phyloP scores from a whole-genome alignment of 2,797 vertebrate species.

The Anguilla megastoma region DNA sequence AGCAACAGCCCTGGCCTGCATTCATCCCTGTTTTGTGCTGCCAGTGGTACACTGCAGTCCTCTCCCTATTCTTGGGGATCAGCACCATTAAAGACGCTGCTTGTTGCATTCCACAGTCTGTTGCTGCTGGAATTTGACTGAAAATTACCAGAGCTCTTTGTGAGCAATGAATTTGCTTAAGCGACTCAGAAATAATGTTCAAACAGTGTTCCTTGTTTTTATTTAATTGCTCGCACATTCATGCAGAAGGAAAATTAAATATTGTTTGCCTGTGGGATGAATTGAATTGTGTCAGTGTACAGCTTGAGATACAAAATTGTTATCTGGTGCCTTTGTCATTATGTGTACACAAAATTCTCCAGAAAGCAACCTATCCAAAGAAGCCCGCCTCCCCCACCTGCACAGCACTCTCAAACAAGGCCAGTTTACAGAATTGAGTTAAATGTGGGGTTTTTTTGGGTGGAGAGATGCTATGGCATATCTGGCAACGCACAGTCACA shows the following conservation, averaged over 20 bases:
- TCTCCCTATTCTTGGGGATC: background rate
- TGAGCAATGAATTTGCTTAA: background rate
- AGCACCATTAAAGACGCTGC: background rate
- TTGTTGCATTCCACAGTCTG: background rate
- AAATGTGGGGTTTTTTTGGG: background rate
- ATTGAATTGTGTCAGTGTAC: background rate
- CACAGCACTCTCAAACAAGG: background rate
- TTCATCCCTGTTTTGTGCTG: background rate
- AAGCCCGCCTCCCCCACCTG: background rate
- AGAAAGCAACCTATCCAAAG: background rate
- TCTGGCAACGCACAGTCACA: background rate
- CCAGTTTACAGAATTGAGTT: background rate
- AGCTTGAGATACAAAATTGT: background rate
- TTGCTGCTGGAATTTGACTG: background rate
- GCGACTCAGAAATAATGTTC: background rate
- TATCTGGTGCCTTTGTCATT: background rate
- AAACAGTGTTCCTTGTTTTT: background rate
- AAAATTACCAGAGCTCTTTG: background rate
- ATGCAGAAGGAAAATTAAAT: background rate
- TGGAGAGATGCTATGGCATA: background rate
- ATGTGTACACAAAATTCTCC: background rate
- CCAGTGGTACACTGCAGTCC: background rate
- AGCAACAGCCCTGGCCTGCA: background rate
- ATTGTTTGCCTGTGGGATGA: background rate
- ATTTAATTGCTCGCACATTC: background rate